A percentile compares a stretch with the other conserved stretches of the same genome.
Evolutionary conservation across 2,797 vertebrate species (phyloP).

Genomic region (Peromyscus nudipes): DNA sequence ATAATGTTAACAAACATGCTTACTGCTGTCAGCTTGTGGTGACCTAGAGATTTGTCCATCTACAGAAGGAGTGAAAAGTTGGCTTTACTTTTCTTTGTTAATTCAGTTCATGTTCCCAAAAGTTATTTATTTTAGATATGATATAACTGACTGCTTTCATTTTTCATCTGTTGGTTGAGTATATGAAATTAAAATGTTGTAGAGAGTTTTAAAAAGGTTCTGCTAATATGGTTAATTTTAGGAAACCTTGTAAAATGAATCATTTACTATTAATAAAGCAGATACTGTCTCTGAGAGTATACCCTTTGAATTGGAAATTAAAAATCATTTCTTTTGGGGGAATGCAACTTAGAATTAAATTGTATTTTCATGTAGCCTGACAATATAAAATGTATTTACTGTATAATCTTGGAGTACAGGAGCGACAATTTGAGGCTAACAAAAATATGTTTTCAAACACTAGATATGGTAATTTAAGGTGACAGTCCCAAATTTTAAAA

Average conservation of each 20-base stretch:
- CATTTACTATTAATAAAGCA: background rate
- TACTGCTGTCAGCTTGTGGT: background rate
- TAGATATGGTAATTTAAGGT: too few relatives aligned
- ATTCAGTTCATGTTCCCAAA: background rate
- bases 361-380: too few relatives aligned
- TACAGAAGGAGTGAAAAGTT: background rate
- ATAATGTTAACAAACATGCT: background rate
- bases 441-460: too few relatives aligned
- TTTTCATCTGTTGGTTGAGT: background rate
- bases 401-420: too few relatives aligned
- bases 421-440: too few relatives aligned
- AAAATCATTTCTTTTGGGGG: background rate
- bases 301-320: background rate
- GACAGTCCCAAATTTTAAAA: background rate
- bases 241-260: background rate
- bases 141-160: background rate
- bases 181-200: background rate
- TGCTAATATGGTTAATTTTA: background rate
- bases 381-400: too few relatives aligned
- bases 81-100: background rate
- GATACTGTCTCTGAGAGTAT: background rate
- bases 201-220: background rate
- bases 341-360: too few relatives aligned
- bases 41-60: background rate
- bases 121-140: background rate